These are phyloP conservation scores for Morpho deidamia DNA, from an alignment of 2,888 invertebrate genomes.

Conservation along the genomic window DNA sequence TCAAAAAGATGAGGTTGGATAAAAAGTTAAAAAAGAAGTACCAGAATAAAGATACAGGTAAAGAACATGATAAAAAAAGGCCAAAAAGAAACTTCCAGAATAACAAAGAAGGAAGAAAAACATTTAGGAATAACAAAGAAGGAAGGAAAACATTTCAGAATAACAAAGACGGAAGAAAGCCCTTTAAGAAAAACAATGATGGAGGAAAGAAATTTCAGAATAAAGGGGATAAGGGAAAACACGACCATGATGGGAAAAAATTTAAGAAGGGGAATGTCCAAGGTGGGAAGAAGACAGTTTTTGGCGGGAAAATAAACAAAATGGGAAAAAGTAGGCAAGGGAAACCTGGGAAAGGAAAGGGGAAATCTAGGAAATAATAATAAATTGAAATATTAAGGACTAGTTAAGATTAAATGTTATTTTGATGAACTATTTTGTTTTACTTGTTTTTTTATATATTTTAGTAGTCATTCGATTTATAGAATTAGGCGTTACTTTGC, in stretches of 20 bases:
- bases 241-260: slow-evolving; percentile 29
- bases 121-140: slow-evolving; percentile 13
- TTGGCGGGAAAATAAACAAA: slow-evolving; percentile 42
- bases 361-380: slow-evolving; percentile 28
- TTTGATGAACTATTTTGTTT: neutral
- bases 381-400: neutral
- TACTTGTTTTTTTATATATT: neutral
- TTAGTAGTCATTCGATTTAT: neutral
- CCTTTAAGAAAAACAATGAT: slow-evolving; percentile 31
- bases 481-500: too few relatives aligned
- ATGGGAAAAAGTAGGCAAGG: slow-evolving; percentile 43
- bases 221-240: slow-evolving; percentile 18
- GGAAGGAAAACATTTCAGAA: slow-evolving; percentile 22
- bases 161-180: slow-evolving; percentile 28
- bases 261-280: slow-evolving; percentile 34
- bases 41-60: slow-evolving; percentile 36
- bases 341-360: slow-evolving; percentile 37
- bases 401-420: too few relatives aligned
- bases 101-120: slow-evolving; percentile 33
- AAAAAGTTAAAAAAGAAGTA: slow-evolving; percentile 61
- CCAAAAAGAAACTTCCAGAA: slow-evolving; percentile 34
- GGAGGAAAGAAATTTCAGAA: slow-evolving; percentile 32
- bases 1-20: slow-evolving; percentile 66
- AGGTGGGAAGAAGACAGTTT: slow-evolving; percentile 33
- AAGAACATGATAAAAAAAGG: slow-evolving; percentile 25